These are phyloP conservation scores for Colletes latitarsis DNA, from an alignment of 1,140 invertebrate species.

Conservation along the genomic window DNA sequence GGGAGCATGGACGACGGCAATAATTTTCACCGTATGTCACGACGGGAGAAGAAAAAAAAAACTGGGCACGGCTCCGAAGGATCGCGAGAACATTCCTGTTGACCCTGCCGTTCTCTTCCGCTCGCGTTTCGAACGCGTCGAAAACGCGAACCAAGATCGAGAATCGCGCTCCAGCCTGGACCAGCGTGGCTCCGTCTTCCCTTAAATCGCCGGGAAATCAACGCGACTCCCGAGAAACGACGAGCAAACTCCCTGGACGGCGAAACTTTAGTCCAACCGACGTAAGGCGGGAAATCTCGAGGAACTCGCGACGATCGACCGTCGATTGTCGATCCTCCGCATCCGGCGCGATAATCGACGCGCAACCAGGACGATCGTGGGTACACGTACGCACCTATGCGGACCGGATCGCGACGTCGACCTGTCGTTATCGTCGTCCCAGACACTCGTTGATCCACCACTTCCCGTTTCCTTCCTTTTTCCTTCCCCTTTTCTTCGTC, in stretches of 20 bases:
- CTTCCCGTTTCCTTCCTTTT: neutral
- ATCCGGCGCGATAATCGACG: conserved; percentile 37
- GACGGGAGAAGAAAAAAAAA: conserved; percentile 46
- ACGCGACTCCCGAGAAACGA: neutral
- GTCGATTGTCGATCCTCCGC: conserved; percentile 44
- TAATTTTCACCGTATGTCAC: conserved; percentile 69
- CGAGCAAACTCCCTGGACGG: neutral
- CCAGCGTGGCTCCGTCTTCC: too few relatives aligned
- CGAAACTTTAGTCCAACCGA: conserved; percentile 8
- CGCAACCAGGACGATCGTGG: conserved; percentile 74
- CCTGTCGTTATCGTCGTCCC: conserved; percentile 71
- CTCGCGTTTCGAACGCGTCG: conserved; percentile 25
- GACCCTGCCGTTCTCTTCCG: conserved; percentile 36
- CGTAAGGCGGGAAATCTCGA: conserved; percentile 11
- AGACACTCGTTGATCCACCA: conserved; percentile 44
- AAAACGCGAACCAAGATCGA: conserved; percentile 28
- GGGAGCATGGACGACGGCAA: conserved; percentile 64
- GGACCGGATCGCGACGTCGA: conserved; percentile 54
- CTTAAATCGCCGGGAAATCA: neutral
- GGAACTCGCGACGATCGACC: conserved; percentile 20
- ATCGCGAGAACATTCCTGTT: conserved; percentile 55
- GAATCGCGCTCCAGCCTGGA: neutral
- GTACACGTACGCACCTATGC: conserved; percentile 63
- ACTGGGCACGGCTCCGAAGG: conserved; percentile 49
- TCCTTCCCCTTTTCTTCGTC: conserved; percentile 23